Conservation (phyloP, 1,140 invertebrate genomes). For the Papilio glaucus region DNA sequence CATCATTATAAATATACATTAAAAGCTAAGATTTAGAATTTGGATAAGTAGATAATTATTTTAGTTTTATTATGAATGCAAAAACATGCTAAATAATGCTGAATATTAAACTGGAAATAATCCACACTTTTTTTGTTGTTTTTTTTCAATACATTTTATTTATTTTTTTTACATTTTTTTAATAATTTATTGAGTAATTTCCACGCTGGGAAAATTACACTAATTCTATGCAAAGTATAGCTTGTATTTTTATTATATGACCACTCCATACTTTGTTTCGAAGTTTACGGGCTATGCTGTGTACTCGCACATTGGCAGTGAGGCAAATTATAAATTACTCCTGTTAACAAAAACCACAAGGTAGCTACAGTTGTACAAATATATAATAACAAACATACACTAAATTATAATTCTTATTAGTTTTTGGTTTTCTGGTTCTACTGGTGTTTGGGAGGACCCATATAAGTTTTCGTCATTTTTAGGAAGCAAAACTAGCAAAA, state of each 20-base stretch:
- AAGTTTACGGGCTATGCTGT: slow-evolving; percentile 81
- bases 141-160: slow-evolving; percentile 65
- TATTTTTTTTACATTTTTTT: slow-evolving; percentile 63
- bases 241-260: slow-evolving; percentile 86
- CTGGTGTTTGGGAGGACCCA: too few relatives aligned
- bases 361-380: not conserved
- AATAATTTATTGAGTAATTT: slow-evolving; percentile 80
- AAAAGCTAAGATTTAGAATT: slow-evolving; percentile 74
- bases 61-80: slow-evolving; percentile 77
- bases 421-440: too few relatives aligned
- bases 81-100: slow-evolving; percentile 81
- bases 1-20: slow-evolving; percentile 75
- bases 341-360: not conserved
- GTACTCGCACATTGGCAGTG: slow-evolving; percentile 81
- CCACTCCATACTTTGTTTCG: slow-evolving; percentile 83
- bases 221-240: slow-evolving; percentile 96
- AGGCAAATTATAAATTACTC: slow-evolving; percentile 56
- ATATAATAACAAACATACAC: not conserved
- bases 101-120: slow-evolving; percentile 83
- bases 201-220: slow-evolving; percentile 90
- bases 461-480: too few relatives aligned
- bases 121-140: slow-evolving; percentile 74
- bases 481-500: too few relatives aligned
- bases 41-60: slow-evolving; percentile 74
- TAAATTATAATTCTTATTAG: too few relatives aligned